These are phyloP conservation scores for Cremastobaeus sp. DNA, from an alignment of 2,888 invertebrate species.

Conservation along the genomic window DNA sequence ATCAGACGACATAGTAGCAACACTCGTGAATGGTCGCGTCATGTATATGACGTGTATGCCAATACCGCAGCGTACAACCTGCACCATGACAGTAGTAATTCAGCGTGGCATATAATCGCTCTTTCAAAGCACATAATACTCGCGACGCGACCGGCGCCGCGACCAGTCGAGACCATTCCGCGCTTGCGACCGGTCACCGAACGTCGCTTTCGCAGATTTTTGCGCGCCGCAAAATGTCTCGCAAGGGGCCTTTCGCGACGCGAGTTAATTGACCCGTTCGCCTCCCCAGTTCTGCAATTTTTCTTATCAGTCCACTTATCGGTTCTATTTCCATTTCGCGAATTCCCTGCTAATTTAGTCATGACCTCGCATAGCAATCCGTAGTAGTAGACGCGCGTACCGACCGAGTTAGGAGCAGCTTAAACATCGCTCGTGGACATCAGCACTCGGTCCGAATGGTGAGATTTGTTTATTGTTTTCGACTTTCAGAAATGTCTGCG, in stretches of 20 bases:
- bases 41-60: constrained; percentile 15
- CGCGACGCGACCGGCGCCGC: constrained; percentile 36
- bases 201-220: neutral
- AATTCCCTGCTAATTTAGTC: constrained; percentile 17
- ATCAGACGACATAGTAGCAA: constrained; percentile 9
- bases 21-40: neutral
- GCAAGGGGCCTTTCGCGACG: too few relatives aligned
- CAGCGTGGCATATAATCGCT: constrained; percentile 28
- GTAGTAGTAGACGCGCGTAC: constrained; percentile 31
- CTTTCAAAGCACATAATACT: constrained; percentile 24
- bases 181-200: constrained; percentile 33
- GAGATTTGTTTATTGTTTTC: constrained; percentile 32
- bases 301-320: neutral
- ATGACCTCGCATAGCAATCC: constrained; percentile 7
- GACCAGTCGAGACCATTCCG: constrained; percentile 39
- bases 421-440: constrained; percentile 16
- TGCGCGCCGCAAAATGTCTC: too few relatives aligned
- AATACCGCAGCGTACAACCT: constrained; percentile 35
- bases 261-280: too few relatives aligned
- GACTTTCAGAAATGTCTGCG: too few relatives aligned
- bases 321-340: constrained; percentile 2
- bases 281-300: neutral
- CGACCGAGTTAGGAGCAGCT: constrained; percentile 38
- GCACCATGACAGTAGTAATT: constrained; percentile 38
- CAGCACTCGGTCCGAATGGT: constrained; percentile 37